Evolutionary conservation across 1,140 invertebrate species (phyloP).

Genomic region (Zaprionus inermis): DNA sequence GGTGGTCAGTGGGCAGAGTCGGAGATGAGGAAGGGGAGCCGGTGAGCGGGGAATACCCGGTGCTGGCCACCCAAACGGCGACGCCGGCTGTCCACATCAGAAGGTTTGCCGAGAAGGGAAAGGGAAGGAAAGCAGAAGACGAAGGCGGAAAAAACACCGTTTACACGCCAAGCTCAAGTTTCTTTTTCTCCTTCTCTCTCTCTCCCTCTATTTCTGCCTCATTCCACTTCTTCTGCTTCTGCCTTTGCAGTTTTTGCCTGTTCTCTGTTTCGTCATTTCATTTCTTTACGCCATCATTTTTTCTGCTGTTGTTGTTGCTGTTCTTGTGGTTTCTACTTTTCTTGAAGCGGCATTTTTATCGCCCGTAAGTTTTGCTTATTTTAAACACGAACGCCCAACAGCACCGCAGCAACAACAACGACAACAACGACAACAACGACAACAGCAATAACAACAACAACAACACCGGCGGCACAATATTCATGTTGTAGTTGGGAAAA

Average conservation of each 20-base stretch:
- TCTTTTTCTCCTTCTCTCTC: constrained; percentile 30
- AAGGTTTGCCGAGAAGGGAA: constrained; percentile 41
- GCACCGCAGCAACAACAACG: no score
- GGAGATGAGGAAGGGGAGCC: neutral
- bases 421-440: constrained; percentile 37
- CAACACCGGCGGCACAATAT: constrained; percentile 72
- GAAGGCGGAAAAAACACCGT: constrained; percentile 65
- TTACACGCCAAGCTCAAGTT: constrained; percentile 73
- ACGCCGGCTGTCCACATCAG: constrained; percentile 61
- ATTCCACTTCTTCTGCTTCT: constrained; percentile 31
- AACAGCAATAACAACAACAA: constrained; percentile 41
- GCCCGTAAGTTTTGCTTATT: constrained; percentile 77
- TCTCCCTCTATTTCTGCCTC: constrained; percentile 4
- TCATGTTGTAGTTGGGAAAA: constrained; percentile 65
- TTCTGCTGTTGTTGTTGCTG: constrained; percentile 48
- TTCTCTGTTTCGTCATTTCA: constrained; percentile 69
- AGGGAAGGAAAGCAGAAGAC: constrained; percentile 38
- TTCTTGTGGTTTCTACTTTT: constrained; percentile 51
- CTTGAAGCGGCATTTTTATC: constrained; percentile 74
- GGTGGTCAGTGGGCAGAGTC: constrained; percentile 34
- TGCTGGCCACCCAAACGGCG: constrained; percentile 63
- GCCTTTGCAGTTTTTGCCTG: constrained; percentile 43
- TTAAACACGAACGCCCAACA: constrained; percentile 68
- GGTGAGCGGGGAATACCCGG: constrained; percentile 21
- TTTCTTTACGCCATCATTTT: constrained; percentile 44